Percentiles rank a stretch among this genome's conserved stretches.
phyloP scores from a whole-genome alignment of 2,888 invertebrate genomes.

The Tyria jacobaeae region DNA sequence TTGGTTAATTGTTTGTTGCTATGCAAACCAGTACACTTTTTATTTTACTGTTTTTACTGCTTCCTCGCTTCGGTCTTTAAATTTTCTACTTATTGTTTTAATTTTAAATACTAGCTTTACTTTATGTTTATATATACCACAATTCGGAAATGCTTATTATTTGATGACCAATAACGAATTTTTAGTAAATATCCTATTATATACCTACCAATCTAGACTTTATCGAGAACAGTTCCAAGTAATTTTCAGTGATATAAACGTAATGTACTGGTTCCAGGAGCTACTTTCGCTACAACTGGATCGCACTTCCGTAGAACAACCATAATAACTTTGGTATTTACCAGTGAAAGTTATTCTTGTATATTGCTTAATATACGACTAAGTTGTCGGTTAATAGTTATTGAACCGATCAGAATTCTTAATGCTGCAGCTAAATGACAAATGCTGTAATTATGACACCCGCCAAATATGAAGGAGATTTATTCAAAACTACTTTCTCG shows the following conservation, averaged over 20 bases:
- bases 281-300: slow-evolving; percentile 76
- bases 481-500: not conserved
- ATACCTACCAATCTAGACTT: not conserved
- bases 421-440: slow-evolving; percentile 44
- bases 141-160: not conserved
- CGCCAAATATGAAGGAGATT: not conserved
- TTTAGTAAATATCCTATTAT: not conserved
- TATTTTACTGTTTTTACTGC: not conserved
- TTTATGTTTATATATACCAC: not conserved
- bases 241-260: slow-evolving; percentile 41
- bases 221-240: slow-evolving; percentile 16
- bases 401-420: slow-evolving; percentile 54
- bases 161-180: not conserved
- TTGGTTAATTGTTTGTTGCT: slow-evolving; percentile 20
- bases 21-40: slow-evolving; percentile 11
- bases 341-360: slow-evolving; percentile 73
- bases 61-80: not conserved
- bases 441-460: slow-evolving; percentile 24
- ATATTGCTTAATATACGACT: slow-evolving; percentile 55
- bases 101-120: not conserved
- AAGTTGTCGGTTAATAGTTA: slow-evolving; percentile 37
- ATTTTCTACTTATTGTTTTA: not conserved
- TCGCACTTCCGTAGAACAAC: slow-evolving; percentile 64
- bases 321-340: slow-evolving; percentile 63
- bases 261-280: slow-evolving; percentile 51